These are phyloP conservation scores for Chlorodrepanis virens DNA, from an alignment of 2,113 vertebrate species.

Conservation along the genomic window DNA sequence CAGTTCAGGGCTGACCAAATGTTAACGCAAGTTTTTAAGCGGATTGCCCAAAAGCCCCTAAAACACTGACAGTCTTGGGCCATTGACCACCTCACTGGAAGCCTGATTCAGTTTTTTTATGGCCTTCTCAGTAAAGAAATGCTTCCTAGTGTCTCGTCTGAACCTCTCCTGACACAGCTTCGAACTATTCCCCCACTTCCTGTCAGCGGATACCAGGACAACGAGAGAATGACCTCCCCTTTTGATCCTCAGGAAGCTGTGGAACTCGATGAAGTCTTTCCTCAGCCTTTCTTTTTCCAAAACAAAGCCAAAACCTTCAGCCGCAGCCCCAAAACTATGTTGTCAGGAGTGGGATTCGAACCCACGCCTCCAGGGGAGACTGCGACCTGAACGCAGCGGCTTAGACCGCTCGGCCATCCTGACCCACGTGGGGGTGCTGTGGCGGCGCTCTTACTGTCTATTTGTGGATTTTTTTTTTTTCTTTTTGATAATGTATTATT, in stretches of 20 bases:
- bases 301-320: fast-evolving
- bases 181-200: fast-evolving
- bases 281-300: fast-evolving
- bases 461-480: fast-evolving
- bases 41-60: neutral
- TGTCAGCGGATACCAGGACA: fast-evolving
- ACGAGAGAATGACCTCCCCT: fast-evolving
- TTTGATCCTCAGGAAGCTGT: neutral
- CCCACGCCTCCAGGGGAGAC: conserved; percentile 75
- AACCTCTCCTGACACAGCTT: fast-evolving
- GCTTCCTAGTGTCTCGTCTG: fast-evolving
- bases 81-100: fast-evolving
- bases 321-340: fast-evolving
- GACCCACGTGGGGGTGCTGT: fast-evolving
- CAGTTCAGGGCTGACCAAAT: neutral
- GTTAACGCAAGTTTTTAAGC: neutral
- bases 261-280: fast-evolving
- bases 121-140: neutral
- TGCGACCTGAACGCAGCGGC: conserved; percentile 78
- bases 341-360: conserved; percentile 67
- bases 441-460: fast-evolving
- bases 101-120: too few relatives aligned
- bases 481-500: fast-evolving
- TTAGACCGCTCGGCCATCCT: conserved; percentile 81
- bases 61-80: neutral